Evolutionary conservation across 2,113 vertebrate genomes (phyloP), one percentile per base, ranked within the genome.

Genomic region (Oophaga pumilio): DNA sequence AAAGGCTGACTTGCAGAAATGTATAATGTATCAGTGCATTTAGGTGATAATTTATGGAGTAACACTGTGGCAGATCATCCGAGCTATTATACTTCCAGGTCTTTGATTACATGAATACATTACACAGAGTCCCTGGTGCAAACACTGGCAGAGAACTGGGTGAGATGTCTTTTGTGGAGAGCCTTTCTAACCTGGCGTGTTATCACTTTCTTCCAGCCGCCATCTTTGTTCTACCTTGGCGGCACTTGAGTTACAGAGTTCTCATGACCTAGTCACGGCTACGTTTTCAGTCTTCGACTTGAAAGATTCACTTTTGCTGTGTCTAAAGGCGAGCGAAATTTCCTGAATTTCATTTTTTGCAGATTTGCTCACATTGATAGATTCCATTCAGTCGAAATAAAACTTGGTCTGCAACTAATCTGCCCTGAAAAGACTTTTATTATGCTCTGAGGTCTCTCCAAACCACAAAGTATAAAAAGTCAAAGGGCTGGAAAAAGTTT

Each of bases 41-140:
- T 22, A 64, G 84, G 74, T 66, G 84, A 86, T 86, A 86, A 86
- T 86, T 86, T 77, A 77, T 86, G 74, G 84, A 86, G 73, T 24
- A 60, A 52, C 33, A 24, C 22, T 2, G 71, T 43, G 84, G 22
- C 73, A 85, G 14, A 76, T 85, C 62, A 43, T 26, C 15, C 17
- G 12, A 1, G n/a, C 12, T 26, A 78, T 52, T 77, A 53, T 53
- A 53, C 50, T 78, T 26, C 22, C 74, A 53, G 77, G 59, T 60
- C 73, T 78, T 14, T 78, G 14, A 78, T 77, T 78, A 77, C n/a
- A 66, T 64, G 59, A 77, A 86, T 86, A 66, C 52, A 66, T 86
- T 86, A 86, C 73, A 53, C 26, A 22, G 14, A 50, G 17, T 50
- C 56, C 71, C 71, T 6, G 11, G 18, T 82, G 59, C 59, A 43